A percentile compares a stretch with the other conserved stretches of the same genome.
phyloP scores from a whole-genome alignment of 2,113 vertebrate genomes.

The Jacana jacana region DNA sequence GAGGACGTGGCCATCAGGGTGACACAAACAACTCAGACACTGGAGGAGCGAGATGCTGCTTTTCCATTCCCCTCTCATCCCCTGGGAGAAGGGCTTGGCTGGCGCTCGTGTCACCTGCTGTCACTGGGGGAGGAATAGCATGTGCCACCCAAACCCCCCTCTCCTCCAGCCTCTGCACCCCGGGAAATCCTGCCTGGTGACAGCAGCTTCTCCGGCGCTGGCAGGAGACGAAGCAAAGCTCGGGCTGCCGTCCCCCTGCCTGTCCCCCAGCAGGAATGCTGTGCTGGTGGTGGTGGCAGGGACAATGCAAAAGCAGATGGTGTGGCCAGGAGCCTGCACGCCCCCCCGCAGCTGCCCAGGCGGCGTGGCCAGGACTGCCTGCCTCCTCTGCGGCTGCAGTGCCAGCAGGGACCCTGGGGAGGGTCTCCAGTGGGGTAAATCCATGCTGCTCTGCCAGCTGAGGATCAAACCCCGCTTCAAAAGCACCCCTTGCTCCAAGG shows the following conservation, averaged over 20 bases:
- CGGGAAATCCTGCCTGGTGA: neutral
- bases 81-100: neutral
- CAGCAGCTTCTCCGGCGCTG: neutral
- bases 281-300: fast-evolving
- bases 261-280: neutral
- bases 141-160: neutral
- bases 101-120: fast-evolving
- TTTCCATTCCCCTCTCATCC: neutral
- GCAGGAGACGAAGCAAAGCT: neutral
- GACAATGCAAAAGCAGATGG: neutral
- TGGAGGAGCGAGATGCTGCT: neutral
- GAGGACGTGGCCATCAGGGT: fast-evolving
- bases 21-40: neutral
- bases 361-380: neutral
- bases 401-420: neutral
- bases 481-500: fast-evolving
- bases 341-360: neutral
- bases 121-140: neutral
- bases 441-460: fast-evolving
- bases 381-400: fast-evolving
- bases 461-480: neutral
- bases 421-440: neutral
- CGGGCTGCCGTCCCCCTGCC: neutral
- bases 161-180: neutral
- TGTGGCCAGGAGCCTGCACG: neutral